phyloP scores from a whole-genome alignment of 2,888 invertebrate genomes.

The Microdon myrmicae region DNA sequence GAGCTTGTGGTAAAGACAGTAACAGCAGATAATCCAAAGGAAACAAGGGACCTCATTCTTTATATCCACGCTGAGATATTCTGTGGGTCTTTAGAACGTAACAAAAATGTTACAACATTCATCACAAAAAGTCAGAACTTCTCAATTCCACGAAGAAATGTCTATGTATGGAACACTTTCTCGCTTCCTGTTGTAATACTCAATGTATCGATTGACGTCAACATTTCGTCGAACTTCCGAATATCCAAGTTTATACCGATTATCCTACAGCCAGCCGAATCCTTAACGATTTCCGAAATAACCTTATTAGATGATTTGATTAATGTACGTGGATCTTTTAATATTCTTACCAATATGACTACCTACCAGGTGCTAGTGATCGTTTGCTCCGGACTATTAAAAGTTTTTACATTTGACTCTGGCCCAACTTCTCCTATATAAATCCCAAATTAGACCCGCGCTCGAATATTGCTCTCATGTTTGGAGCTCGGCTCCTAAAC shows the following conservation, averaged over 20 bases:
- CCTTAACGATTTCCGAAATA: conserved; percentile 58
- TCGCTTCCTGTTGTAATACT: conserved; percentile 78
- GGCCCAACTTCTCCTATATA: too few species aligned
- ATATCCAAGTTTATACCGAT: conserved; percentile 31
- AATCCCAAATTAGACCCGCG: too few species aligned
- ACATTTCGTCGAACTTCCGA: conserved; percentile 53
- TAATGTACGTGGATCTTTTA: conserved; percentile 58
- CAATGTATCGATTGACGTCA: conserved; percentile 73
- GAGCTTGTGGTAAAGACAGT: conserved; percentile 55
- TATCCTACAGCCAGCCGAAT: conserved; percentile 59
- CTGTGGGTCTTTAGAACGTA: conserved; percentile 60
- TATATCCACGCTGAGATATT: conserved; percentile 63
- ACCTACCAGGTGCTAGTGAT: conserved; percentile 68
- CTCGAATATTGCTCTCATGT: too few species aligned
- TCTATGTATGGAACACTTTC: conserved; percentile 77
- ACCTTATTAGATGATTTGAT: conserved; percentile 58
- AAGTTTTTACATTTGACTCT: conserved; percentile 59
- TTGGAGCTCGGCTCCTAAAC: too few species aligned
- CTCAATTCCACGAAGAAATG: conserved; percentile 65
- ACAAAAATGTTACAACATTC: conserved; percentile 60
- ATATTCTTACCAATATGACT: conserved; percentile 69
- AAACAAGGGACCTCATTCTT: conserved; percentile 55
- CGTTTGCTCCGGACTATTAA: conserved; percentile 67
- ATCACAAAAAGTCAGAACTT: conserved; percentile 57
- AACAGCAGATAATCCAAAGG: conserved; percentile 30